phyloP scores from a whole-genome alignment of 2,797 vertebrate species.

The Molossus molossus region DNA sequence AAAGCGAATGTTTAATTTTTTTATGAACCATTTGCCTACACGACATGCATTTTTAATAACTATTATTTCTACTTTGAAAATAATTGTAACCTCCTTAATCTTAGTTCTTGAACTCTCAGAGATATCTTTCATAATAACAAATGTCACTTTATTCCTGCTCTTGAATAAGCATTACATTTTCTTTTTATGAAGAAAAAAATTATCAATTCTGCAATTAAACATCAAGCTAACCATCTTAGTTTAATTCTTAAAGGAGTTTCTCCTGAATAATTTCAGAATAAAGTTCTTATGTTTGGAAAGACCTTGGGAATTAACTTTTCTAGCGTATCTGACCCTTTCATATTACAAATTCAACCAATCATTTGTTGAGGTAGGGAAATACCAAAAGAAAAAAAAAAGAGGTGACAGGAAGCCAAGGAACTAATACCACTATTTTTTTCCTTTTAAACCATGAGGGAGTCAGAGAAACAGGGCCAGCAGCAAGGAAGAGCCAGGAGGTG shows the following conservation, averaged over 20 bases:
- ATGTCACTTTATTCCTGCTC: constrained; percentile 22
- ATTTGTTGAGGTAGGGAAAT: not conserved
- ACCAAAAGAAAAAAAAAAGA: constrained; percentile 35
- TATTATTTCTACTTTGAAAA: constrained; percentile 41
- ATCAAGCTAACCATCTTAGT: not conserved
- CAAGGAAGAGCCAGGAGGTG: not conserved
- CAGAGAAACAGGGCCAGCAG: not conserved
- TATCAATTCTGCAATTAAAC: constrained; percentile 7
- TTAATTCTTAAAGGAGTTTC: constrained; percentile 31
- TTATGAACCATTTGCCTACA: constrained; percentile 40
- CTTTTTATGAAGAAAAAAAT: constrained; percentile 16
- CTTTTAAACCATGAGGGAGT: not conserved
- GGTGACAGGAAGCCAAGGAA: not conserved
- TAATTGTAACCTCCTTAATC: not conserved
- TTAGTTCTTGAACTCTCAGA: constrained; percentile 52
- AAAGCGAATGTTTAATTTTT: constrained; percentile 25
- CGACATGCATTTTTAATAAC: constrained; percentile 27
- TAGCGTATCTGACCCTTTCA: not conserved
- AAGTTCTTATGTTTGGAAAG: not conserved
- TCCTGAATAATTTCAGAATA: constrained; percentile 34
- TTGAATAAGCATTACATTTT: constrained; percentile 36
- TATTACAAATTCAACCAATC: not conserved
- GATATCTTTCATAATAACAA: constrained; percentile 6
- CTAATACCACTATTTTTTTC: not conserved
- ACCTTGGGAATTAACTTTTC: constrained; percentile 1